Evolutionary conservation across 2,113 vertebrate genomes (phyloP).

Genomic region (Corythornis madagascariensis): DNA sequence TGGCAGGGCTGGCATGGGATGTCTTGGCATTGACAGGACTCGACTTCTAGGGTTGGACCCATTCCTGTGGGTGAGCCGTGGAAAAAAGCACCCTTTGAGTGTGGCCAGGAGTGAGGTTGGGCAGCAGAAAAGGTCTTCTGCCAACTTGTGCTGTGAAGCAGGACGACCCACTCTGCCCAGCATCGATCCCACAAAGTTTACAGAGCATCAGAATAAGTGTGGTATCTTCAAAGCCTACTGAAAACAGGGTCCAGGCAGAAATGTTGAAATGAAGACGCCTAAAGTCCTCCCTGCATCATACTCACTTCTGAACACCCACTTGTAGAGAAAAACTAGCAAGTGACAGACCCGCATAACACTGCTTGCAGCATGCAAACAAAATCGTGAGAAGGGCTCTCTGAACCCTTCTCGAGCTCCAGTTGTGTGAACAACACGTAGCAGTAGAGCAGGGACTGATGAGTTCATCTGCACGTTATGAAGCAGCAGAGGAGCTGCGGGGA

Average conservation of each 20-base stretch:
- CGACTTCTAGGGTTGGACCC: neutral
- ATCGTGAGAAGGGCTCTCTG: neutral
- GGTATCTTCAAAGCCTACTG: neutral
- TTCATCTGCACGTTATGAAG: neutral
- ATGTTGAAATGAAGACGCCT: neutral
- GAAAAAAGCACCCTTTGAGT: neutral
- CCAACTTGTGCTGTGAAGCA: neutral
- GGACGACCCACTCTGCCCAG: neutral
- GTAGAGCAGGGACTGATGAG: neutral
- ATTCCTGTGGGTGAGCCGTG: neutral
- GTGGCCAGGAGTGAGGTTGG: neutral
- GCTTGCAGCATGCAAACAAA: neutral
- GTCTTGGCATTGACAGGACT: neutral
- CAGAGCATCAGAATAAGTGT: neutral
- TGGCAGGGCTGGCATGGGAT: neutral
- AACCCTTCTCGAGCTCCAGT: neutral
- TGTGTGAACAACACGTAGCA: neutral
- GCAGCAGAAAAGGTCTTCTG: neutral
- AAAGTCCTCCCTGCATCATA: neutral
- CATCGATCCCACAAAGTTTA: neutral
- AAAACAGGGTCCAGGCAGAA: neutral
- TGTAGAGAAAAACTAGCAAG: neutral
- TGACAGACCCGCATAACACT: neutral
- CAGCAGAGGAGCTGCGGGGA: neutral
- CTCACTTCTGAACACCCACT: neutral